Evolutionary conservation across 2,113 vertebrate species (phyloP), one percentile per base, ranked within the genome.

Genomic region (Thalassoma bifasciatum): DNA sequence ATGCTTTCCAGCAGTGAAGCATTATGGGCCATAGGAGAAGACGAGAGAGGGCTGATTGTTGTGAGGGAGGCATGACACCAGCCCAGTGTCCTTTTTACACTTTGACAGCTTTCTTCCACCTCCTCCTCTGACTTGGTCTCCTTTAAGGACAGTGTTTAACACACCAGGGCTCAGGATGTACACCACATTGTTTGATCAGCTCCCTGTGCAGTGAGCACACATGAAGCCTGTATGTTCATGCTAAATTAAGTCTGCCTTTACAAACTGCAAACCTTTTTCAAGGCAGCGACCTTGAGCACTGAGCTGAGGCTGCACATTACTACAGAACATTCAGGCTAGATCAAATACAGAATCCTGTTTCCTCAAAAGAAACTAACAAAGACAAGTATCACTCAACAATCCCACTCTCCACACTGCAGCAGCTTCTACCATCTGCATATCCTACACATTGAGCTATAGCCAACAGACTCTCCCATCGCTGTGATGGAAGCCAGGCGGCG

Each of bases 401-500:
- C 12, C 57, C 30, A 9, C 11, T 58, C 8, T 56, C 36, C 37
- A 22, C 49, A 1, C 5, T 19, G n/a, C 30, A n/a, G 10, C 42
- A 12, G 64, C 58, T 78, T 61, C 52, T 19, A 40, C 61, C 81
- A 81, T 64, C 64, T 61, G 30, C 46, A 73, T 73, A 59, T 44
- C 51, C 63, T 54, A 19, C n/a, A 53, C 47, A 65, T 51, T 42
- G n/a, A 60, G 46, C 59, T 75, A 75, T 14, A 82, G 67, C 68
- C 0, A 71, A 46, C 61, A 57, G 42, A 56, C 63, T 62, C 66
- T 66, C 50, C 36, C 67, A 36, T 72, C 64, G 19, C 47, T 4
- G n/a, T 92, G 88, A 92, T 78, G 79, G 88, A 91, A 92, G 69
- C 85, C 91, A 91, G 90, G 85, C 86, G 60, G 79, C 75, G 73